Conservation (phyloP, 1,140 invertebrate genomes). For the Cherax quadricarinatus region DNA sequence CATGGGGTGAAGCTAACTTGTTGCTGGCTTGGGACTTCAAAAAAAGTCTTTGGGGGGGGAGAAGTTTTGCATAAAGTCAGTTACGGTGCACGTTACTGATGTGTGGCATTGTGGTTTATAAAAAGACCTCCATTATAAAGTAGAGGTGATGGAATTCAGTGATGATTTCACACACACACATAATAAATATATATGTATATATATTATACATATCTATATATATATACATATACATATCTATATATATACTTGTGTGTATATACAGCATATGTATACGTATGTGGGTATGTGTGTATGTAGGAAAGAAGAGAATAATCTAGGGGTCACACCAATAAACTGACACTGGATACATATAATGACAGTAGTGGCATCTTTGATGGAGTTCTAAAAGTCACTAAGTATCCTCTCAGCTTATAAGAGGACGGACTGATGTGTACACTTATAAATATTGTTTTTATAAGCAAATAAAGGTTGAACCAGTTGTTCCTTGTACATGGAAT, state of each 20-base stretch:
- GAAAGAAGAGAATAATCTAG: constrained; percentile 31
- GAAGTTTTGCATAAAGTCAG: constrained; percentile 20
- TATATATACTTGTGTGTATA: too few species aligned
- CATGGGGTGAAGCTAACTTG: constrained; percentile 25
- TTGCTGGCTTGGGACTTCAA: constrained; percentile 29
- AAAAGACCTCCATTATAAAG: constrained; percentile 55
- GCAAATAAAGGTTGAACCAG: constrained; percentile 68
- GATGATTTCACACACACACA: not conserved
- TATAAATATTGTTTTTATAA: constrained; percentile 72
- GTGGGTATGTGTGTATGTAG: constrained; percentile 39
- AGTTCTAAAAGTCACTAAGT: constrained; percentile 45
- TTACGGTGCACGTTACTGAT: constrained; percentile 35
- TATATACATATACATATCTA: too few species aligned
- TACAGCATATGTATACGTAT: too few species aligned
- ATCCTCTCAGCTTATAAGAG: constrained; percentile 45
- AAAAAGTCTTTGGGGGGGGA: constrained; percentile 50
- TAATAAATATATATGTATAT: too few species aligned
- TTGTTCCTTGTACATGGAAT: constrained; percentile 71
- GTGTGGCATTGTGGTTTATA: constrained; percentile 35
- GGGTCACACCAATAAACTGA: constrained; percentile 45
- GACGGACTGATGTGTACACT: constrained; percentile 62
- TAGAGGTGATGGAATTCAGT: constrained; percentile 7
- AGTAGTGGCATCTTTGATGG: constrained; percentile 17
- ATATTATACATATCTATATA: too few species aligned
- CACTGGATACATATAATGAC: constrained; percentile 38